Conservation (phyloP, 2,113 vertebrate genomes). For the Mesembrinibis cayennensis region DNA sequence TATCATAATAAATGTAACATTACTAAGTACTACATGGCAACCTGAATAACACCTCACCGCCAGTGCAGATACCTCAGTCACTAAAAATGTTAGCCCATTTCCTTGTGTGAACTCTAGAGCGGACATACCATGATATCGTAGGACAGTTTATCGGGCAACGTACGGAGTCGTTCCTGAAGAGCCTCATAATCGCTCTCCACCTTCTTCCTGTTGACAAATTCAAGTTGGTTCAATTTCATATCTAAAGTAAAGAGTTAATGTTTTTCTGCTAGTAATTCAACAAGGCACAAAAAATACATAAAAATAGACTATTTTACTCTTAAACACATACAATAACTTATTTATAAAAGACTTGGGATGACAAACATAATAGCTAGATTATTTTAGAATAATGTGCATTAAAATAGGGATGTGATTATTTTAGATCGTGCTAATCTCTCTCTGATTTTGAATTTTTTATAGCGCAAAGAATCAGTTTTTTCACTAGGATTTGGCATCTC, state of each 20-base stretch:
- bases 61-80: neutral
- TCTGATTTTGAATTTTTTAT: neutral
- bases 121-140: slow-evolving; percentile 91
- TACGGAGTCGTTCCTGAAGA: slow-evolving; percentile 85
- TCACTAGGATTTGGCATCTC: neutral
- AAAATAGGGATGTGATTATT: neutral
- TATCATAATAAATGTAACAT: neutral
- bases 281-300: neutral
- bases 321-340: neutral
- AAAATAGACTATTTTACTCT: neutral
- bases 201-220: slow-evolving; percentile 84
- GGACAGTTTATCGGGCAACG: slow-evolving; percentile 87
- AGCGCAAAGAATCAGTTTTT: neutral
- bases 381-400: neutral
- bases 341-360: neutral
- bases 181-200: slow-evolving; percentile 88
- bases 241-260: neutral
- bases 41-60: neutral
- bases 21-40: neutral
- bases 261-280: neutral
- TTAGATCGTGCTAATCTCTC: neutral
- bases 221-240: neutral
- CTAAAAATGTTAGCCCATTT: neutral
- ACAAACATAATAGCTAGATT: neutral
- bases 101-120: neutral